Base-by-base conservation (phyloP, 2,113 vertebrate genomes). In the Indicator maculatus region DNA sequence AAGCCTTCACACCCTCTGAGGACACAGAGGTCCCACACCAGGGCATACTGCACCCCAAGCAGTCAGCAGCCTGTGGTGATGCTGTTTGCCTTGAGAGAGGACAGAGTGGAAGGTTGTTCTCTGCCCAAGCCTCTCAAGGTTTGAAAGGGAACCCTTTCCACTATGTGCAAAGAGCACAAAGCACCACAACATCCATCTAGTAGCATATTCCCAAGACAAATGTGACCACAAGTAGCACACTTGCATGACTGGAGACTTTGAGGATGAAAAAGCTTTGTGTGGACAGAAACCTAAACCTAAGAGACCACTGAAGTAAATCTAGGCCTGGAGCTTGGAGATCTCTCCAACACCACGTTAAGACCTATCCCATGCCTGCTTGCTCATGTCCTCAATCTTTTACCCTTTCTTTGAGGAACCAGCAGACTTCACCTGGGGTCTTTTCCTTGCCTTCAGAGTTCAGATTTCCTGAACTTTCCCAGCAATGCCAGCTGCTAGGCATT, bases 141-240 rank as follows among this genome's bases (percentile, higher is more conserved):
- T n/a, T 66, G 52, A 55, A 80, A 47, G 36, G 15, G 12, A 86
- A 71, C 24, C 12, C 36, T 59, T 20, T 10, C 27, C 30, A 52
- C 36, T 30, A 5, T 2, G 28, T 21, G 19, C 9, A 55, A 91
- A 63, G 63, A 30, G 27, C 17, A 60, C n/a, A 71, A 70, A 39
- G 5, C 52, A 58, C 33, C 0, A 0, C 7, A 19, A 5, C 33
- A 38, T 23, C 16, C 23, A 24, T 4, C 28, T 16, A 39, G 8
- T 16, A 26, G 83, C 82, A 73, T 4, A 58, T 21, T 83, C 53
- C 55, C 0, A 0, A 47, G 36, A 30, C 2, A 65, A 39, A 82
- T 1, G 8, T 2, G 19, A 16, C 20, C 58, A 59, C 0, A 0
- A 33, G 21, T 3, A 24, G 16, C 41, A 64, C 47, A 77, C 2